phyloP scores from a whole-genome alignment of 2,113 vertebrate species.

The Hippoglossus stenolepis region DNA sequence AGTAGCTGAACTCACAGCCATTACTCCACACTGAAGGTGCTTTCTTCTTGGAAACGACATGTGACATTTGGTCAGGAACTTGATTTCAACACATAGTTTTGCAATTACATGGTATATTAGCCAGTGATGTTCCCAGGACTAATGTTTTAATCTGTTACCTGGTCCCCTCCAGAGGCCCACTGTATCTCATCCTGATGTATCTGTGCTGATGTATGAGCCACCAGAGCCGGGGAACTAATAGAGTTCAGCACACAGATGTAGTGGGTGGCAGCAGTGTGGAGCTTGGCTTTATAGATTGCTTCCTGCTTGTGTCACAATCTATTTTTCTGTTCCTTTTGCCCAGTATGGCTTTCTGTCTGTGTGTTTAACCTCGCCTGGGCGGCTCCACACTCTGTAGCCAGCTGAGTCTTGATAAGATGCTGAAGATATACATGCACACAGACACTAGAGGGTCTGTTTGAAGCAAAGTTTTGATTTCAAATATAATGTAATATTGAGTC shows the following conservation, averaged over 20 bases:
- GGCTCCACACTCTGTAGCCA: conserved; percentile 26
- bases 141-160: conserved; percentile 47
- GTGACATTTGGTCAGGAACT: conserved; percentile 34
- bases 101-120: conserved; percentile 21
- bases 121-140: conserved; percentile 42
- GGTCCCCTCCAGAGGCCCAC: not conserved
- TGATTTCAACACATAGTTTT: conserved; percentile 44
- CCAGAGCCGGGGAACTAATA: conserved; percentile 25
- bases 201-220: conserved; percentile 16
- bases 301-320: conserved; percentile 66
- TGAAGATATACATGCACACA: conserved; percentile 9
- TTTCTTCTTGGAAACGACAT: conserved; percentile 18
- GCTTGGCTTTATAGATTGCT: conserved; percentile 55
- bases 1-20: conserved; percentile 10
- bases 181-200: conserved; percentile 1
- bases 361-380: conserved; percentile 9
- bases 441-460: conserved; percentile 8
- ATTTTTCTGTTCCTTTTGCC: conserved; percentile 44
- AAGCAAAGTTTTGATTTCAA: not conserved
- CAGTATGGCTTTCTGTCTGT: not conserved
- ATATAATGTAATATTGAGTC: conserved; percentile 11
- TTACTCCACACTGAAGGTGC: conserved; percentile 1
- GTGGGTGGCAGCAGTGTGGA: conserved; percentile 45
- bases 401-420: conserved; percentile 10
- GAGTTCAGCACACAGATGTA: conserved; percentile 35